These are phyloP conservation scores for Lissonota sp. DNA, from an alignment of 2,888 invertebrate species.

Conservation along the genomic window DNA sequence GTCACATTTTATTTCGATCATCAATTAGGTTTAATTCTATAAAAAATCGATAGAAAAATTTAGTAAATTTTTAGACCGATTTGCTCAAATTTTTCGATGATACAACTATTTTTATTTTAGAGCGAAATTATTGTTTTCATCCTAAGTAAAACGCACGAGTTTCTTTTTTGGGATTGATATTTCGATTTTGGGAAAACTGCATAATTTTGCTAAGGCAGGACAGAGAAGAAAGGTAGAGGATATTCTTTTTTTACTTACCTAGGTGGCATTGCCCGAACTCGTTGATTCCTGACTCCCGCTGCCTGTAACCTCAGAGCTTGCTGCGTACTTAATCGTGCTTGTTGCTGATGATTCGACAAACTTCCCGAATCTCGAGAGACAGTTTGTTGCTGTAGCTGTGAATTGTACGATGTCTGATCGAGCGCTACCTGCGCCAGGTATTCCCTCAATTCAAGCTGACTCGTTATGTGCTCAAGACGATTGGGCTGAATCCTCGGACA, in stretches of 20 bases:
- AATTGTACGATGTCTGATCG: conserved; percentile 69
- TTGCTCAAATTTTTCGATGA: background rate
- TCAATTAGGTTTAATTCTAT: too few species aligned
- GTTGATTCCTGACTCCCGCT: conserved; percentile 73
- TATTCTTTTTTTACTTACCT: conserved; percentile 73
- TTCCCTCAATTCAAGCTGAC: conserved; percentile 78
- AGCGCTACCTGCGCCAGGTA: conserved; percentile 76
- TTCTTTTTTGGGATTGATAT: background rate
- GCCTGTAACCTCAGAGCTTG: conserved; percentile 75
- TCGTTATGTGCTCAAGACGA: conserved; percentile 76
- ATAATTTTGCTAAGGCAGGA: background rate
- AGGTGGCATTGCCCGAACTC: conserved; percentile 78
- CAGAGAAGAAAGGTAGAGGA: background rate
- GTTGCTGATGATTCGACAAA: conserved; percentile 73
- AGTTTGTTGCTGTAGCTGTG: conserved; percentile 68
- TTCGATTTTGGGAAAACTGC: too few species aligned
- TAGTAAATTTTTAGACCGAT: too few species aligned
- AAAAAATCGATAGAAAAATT: too few species aligned
- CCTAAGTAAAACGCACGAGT: background rate
- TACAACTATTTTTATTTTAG: background rate
- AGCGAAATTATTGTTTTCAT: background rate
- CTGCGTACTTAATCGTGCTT: conserved; percentile 55
- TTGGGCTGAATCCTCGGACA: conserved; percentile 69
- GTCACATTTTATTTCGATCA: too few species aligned
- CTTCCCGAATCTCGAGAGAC: conserved; percentile 71